A percentile compares a stretch with the other conserved stretches of the same genome.
phyloP scores from a whole-genome alignment of 2,888 invertebrate genomes.

The Polymixis lichenea region DNA sequence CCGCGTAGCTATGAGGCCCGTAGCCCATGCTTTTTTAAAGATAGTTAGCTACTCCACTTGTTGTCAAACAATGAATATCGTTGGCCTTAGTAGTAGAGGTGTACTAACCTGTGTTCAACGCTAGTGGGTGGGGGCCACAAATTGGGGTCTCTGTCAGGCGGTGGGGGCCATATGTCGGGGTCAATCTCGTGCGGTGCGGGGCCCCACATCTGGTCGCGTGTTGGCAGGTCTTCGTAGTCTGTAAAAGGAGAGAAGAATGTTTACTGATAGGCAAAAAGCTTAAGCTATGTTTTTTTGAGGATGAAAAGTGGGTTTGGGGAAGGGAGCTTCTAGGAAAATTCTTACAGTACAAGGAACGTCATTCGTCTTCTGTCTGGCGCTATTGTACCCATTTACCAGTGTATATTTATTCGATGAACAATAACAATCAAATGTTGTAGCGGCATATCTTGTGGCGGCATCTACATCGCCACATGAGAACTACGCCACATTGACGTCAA shows the following conservation, averaged over 20 bases:
- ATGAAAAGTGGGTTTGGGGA: too few relatives aligned
- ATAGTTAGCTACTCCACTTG: neutral
- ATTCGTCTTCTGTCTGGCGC: neutral
- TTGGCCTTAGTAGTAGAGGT: neutral
- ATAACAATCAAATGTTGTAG: neutral
- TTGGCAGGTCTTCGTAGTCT: slow-evolving; percentile 88
- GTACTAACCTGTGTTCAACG: slow-evolving; percentile 93
- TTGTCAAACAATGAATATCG: neutral
- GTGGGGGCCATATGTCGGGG: slow-evolving; percentile 94
- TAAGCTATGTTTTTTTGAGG: neutral
- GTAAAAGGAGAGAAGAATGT: slow-evolving; percentile 53
- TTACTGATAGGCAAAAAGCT: neutral
- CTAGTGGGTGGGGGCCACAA: slow-evolving; percentile 97
- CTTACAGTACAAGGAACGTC: too few relatives aligned
- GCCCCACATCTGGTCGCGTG: slow-evolving; percentile 86
- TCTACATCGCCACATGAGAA: neutral
- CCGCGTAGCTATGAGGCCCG: neutral
- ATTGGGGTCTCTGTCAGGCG: slow-evolving; percentile 93
- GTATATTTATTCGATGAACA: neutral
- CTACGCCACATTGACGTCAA: neutral
- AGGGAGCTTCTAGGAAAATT: neutral
- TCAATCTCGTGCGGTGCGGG: slow-evolving; percentile 91
- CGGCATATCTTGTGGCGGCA: neutral
- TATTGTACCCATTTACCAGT: neutral
- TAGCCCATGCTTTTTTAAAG: too few relatives aligned